phyloP scores from a whole-genome alignment of 1,140 invertebrate genomes.

The Metaphire vulgaris region DNA sequence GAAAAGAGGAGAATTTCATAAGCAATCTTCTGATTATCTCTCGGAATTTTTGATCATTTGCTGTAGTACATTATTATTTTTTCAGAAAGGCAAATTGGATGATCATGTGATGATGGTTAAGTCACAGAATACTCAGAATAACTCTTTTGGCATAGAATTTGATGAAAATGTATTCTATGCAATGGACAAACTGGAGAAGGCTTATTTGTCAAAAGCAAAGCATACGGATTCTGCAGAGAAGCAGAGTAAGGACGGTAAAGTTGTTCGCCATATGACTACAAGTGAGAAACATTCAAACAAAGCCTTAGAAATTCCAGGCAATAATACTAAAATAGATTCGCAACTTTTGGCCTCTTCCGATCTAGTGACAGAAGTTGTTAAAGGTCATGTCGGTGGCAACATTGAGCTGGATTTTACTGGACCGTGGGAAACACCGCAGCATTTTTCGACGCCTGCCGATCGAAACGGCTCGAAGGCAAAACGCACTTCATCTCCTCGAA shows the following conservation, averaged over 20 bases:
- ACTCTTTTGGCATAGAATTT: not conserved
- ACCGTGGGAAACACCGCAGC: not conserved
- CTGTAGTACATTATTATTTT: no score
- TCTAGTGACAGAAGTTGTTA: not conserved
- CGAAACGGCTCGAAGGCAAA: not conserved
- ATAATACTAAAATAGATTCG: not conserved
- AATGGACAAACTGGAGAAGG: not conserved
- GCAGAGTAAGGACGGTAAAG: not conserved
- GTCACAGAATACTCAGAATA: not conserved
- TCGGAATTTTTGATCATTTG: not conserved
- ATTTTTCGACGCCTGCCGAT: not conserved
- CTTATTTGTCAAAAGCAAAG: not conserved
- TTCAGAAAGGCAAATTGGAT: no score
- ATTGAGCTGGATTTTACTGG: not conserved
- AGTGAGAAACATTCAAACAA: not conserved
- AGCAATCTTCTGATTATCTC: not conserved
- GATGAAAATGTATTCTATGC: not conserved
- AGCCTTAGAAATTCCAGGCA: not conserved
- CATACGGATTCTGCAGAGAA: not conserved
- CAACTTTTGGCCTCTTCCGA: not conserved
- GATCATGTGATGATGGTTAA: not conserved
- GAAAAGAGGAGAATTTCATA: not conserved
- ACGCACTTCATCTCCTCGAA: not conserved
- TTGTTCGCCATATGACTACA: not conserved
- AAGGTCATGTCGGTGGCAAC: not conserved